A percentile compares a stretch with the other conserved stretches of the same genome.
Evolutionary conservation across 2,113 vertebrate species (phyloP).

Genomic region (Ciconia maguari): DNA sequence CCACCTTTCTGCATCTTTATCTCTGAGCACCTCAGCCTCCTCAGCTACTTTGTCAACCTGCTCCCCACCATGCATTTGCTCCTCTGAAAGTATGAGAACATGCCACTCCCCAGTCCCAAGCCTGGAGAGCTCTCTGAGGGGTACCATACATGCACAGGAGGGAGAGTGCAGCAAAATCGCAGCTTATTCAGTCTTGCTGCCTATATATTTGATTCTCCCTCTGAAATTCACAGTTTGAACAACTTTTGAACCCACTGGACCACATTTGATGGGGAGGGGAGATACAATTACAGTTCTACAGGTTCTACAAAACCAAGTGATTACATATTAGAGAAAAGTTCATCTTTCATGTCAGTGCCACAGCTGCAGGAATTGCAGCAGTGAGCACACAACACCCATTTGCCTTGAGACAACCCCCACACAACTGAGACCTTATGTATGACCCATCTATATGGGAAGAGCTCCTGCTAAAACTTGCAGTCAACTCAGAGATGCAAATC

Average conservation of each 20-base stretch:
- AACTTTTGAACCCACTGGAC: not conserved
- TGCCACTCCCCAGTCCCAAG: not conserved
- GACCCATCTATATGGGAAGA: not conserved
- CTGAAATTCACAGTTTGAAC: not conserved
- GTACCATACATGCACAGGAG: not conserved
- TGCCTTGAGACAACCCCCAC: not conserved
- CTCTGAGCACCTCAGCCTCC: not conserved
- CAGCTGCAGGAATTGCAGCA: not conserved
- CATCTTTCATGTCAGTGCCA: too few species aligned
- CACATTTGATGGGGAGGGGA: rapidly evolving
- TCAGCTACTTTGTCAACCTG: not conserved
- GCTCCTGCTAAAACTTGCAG: not conserved
- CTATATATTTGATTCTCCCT: not conserved
- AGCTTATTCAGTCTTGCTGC: not conserved
- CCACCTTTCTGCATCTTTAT: not conserved
- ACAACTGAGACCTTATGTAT: not conserved
- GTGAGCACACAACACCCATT: not conserved
- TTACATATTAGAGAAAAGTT: not conserved
- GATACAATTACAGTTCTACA: not conserved
- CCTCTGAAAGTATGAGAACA: rapidly evolving
- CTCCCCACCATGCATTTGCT: not conserved
- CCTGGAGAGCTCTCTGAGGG: not conserved
- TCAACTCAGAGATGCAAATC: not conserved
- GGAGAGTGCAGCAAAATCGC: not conserved
- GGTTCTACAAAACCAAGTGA: not conserved